Conservation (phyloP, 64 coral and sea anemone species). For the Dendrophyllia cribrosa region DNA sequence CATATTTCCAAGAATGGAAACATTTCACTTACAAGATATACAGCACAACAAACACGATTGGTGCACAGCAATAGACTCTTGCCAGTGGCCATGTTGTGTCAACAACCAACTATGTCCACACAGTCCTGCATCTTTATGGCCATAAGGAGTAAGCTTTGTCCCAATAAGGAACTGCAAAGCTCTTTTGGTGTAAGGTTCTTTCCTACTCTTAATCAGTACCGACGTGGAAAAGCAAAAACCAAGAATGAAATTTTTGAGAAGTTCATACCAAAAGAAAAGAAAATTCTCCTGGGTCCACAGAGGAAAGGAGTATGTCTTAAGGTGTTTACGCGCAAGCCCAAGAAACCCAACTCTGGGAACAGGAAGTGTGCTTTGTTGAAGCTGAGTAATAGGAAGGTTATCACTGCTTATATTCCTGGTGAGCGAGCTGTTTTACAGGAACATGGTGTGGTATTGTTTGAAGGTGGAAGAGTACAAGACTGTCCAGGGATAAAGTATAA, state of each 20-base stretch:
- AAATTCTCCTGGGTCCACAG: conserved; percentile 86
- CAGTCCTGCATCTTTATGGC: neutral
- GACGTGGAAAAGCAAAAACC: conserved; percentile 81
- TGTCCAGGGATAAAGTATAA: conserved; percentile 97
- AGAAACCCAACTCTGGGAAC: conserved; percentile 98
- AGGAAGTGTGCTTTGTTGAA: conserved; percentile 96
- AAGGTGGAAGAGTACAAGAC: conserved; percentile 94
- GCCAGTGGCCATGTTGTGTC: neutral
- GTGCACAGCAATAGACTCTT: neutral
- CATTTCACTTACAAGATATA: neutral
- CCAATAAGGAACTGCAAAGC: neutral
- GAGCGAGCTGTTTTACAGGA: conserved; percentile 91
- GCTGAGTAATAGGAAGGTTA: conserved; percentile 92
- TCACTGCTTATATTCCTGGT: conserved; percentile 93
- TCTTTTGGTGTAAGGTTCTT: conserved; percentile 61
- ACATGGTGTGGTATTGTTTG: conserved; percentile 96
- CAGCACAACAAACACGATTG: neutral
- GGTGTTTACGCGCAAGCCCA: conserved; percentile 95
- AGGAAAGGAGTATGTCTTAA: conserved; percentile 98
- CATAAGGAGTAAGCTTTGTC: neutral
- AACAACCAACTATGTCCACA: neutral
- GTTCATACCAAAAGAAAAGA: conserved; percentile 65
- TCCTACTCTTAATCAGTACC: conserved; percentile 93
- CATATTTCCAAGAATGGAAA: neutral
- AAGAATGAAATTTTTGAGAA: conserved; percentile 75